These are phyloP conservation scores for Trissolcus basalis DNA, from an alignment of 1,140 invertebrate species.

Conservation along the genomic window DNA sequence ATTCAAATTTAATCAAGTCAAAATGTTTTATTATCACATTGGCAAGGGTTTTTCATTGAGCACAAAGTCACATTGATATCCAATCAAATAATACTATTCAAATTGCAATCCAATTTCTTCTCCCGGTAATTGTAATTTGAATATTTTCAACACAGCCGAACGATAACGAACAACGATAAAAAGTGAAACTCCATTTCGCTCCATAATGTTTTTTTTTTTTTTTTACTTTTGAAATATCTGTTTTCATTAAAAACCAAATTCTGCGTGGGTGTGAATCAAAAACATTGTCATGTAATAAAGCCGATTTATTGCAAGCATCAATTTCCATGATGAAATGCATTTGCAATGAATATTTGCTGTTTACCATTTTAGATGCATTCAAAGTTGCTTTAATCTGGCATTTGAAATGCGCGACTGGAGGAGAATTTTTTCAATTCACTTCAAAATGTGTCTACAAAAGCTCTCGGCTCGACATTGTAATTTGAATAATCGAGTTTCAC, in stretches of 20 bases:
- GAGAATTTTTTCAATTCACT: slow-evolving; percentile 38
- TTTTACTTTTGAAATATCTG: no score
- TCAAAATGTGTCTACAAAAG: slow-evolving; percentile 43
- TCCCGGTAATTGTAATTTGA: neutral
- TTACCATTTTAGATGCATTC: slow-evolving; percentile 34
- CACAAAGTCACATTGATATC: slow-evolving; percentile 8
- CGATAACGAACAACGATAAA: no score
- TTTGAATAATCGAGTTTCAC: slow-evolving; percentile 46
- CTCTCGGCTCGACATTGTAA: slow-evolving; percentile 35
- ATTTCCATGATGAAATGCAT: slow-evolving; percentile 32
- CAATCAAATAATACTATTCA: slow-evolving; percentile 4
- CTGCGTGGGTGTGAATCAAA: neutral
- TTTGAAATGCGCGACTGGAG: slow-evolving; percentile 28
- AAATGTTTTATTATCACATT: no score
- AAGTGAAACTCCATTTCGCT: no score
- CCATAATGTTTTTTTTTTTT: no score
- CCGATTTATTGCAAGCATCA: slow-evolving; percentile 21
- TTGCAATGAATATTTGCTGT: slow-evolving; percentile 19
- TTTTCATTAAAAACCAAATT: no score
- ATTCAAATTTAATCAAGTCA: neutral
- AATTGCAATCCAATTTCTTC: neutral
- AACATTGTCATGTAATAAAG: slow-evolving; percentile 3
- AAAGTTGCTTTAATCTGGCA: slow-evolving; percentile 30
- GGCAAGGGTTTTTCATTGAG: no score
- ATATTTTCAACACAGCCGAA: neutral